Base-by-base conservation (phyloP, 2,113 vertebrate genomes). In the Oncorhynchus gorbuscha region DNA sequence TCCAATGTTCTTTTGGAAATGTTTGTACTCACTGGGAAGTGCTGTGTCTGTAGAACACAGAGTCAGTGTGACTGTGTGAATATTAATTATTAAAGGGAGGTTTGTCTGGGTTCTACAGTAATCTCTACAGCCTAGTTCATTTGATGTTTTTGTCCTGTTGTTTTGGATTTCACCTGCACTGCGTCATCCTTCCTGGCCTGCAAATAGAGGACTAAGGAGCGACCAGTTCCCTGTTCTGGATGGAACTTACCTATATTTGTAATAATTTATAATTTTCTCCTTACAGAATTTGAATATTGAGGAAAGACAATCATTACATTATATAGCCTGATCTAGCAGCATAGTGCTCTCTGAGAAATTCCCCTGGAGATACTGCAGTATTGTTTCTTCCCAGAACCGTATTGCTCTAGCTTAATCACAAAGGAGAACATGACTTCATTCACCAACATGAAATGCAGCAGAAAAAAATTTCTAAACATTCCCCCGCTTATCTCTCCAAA, bases 41-140 rank as follows among this genome's bases (percentile, higher is more conserved):
- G 86, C 76, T 82, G 84, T 83, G 84, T 89, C 86, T 86, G 89
- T 88, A 86, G 89, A 89, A 85, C 55, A 67, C 84, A 58, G 80
- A 58, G 80, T 77, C 84, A 73, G 82, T 76, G 81, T 71, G 68
- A n/a, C 81, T 76, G 82, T 72, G 71, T n/a, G 30, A 72, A 75
- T 70, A 83, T 91, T 83, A 90, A 91, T 92, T 89, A 93, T 91
- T 89, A 81, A 91, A 85, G 87, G 76, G 75, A 22, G 78, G 71
- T 85, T 84, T 14, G 45, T 74, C 77, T 14, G 74, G 70, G 39
- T 18, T 79, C 84, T 91, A 16, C 16, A 55, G 51, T 55, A 85
- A 90, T 91, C 86, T 88, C 83, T 68, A 82, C 83, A 62, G 84
- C 39, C 39, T 12, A 45, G 39, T 45, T 45, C 1, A 45, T 86